Base-by-base conservation (phyloP, 2,888 invertebrate genomes). In the Yponomeuta cagnagella region DNA sequence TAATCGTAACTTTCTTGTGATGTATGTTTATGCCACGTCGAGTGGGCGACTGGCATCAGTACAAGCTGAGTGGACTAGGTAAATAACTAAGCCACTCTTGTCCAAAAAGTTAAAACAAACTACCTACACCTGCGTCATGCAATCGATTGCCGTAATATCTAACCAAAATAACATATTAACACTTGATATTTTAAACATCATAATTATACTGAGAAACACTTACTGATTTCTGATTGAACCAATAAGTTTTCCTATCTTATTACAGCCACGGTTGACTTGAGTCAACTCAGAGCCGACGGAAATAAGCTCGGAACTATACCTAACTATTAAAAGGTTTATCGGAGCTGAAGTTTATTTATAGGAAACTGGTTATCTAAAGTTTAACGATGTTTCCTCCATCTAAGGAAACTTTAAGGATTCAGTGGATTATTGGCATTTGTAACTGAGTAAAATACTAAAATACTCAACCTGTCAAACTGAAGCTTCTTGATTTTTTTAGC, bases 1-100 rank as follows among this genome's bases (percentile, higher is more conserved):
- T 81, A 81, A 81, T 79, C 80, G 80, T 82, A 79, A 82, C 79
- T 77, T 75, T 78, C 77, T 77, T 78, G 80, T 79, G 82, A 82
- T 80, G 77, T 77, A 75, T 75, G 74, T 72, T 58, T 58, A 58
- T 58, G 74, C 67, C 70, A 75, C 78, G 79, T 75, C 71, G 79
- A 77, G 83, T 83, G 82, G 82, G 83, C 80, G 81, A 79, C 78
- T 78, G 12, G 52, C 52, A 12, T 52, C 52, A 15, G 5, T 15
- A 15, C 15, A 52, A 52, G 76, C 75, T 76, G 79, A 82, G 33
- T 65, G 23, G n/a, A 48, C 23, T n/a, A 48, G 9, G 9, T 10
- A n/a, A 15, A 23, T 70, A 70, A 69, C 63, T 37, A 63, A 69
- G 33, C n/a, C 33, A 3, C 48, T 37, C 37, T 67, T 8, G 33